Conservation (phyloP, 2,888 invertebrate species). For the Ctena decussata region DNA sequence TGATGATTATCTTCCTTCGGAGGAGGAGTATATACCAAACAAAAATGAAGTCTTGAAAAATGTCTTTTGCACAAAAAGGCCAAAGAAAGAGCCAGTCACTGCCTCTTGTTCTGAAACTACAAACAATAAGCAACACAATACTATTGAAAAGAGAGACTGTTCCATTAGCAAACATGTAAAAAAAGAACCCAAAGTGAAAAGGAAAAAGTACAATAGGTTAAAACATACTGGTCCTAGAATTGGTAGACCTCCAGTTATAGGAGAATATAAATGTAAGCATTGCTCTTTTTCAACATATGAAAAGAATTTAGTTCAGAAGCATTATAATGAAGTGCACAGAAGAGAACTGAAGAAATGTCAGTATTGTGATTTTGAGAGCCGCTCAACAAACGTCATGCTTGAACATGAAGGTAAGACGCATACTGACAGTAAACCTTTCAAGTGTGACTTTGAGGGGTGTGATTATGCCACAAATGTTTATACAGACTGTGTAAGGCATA, state of each 20-base stretch:
- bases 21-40: constrained; percentile 40
- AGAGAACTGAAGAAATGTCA: constrained; percentile 56
- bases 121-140: not conserved
- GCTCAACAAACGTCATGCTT: constrained; percentile 43
- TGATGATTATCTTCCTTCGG: constrained; percentile 34
- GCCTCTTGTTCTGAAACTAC: not conserved
- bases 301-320: constrained; percentile 42
- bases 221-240: constrained; percentile 8
- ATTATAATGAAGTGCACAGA: constrained; percentile 29
- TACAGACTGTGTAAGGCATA: constrained; percentile 66
- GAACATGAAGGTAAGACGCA: constrained; percentile 74
- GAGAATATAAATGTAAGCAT: constrained; percentile 57
- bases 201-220: not conserved
- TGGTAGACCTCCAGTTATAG: constrained; percentile 55
- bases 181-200: not conserved
- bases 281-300: constrained; percentile 56
- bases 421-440: constrained; percentile 71
- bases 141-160: not conserved
- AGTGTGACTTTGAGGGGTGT: constrained; percentile 70
- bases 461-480: constrained; percentile 62
- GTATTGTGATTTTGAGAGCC: constrained; percentile 69
- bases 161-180: not conserved
- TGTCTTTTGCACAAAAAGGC: constrained; percentile 1
- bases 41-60: constrained; percentile 13
- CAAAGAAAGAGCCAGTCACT: not conserved